Conservation (phyloP, 2,888 invertebrate species). For the Limnephilus auricula region DNA sequence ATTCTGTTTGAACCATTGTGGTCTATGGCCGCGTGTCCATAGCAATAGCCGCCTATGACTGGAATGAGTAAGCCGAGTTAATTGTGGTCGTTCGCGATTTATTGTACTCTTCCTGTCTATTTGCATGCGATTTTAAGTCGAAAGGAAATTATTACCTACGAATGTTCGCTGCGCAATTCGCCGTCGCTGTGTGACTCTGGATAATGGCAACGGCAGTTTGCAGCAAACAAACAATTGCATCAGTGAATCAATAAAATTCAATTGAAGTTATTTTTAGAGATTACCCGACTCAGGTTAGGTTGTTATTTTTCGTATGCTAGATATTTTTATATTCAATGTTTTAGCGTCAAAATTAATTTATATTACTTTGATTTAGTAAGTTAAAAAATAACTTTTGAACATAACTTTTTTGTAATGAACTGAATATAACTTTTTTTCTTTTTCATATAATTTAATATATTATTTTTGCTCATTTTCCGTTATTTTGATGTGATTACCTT, state of each 20-base stretch:
- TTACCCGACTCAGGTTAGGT: neutral
- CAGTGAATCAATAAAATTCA: neutral
- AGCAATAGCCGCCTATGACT: slow-evolving; percentile 10
- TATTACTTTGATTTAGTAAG: too few species aligned
- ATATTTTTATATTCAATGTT: neutral
- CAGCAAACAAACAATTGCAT: slow-evolving; percentile 2
- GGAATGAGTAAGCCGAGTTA: slow-evolving; percentile 35
- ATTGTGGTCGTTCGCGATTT: slow-evolving; percentile 47
- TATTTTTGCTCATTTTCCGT: too few species aligned
- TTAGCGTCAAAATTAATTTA: neutral
- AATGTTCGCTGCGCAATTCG: slow-evolving; percentile 37
- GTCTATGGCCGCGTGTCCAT: slow-evolving; percentile 3
- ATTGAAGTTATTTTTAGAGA: slow-evolving; percentile 2
- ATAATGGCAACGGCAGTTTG: neutral
- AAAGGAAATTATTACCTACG: slow-evolving; percentile 17
- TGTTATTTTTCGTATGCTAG: neutral
- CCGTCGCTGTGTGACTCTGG: neutral
- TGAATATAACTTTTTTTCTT: too few species aligned
- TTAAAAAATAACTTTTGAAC: too few species aligned
- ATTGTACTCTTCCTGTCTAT: slow-evolving; percentile 54
- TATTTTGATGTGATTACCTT: too few species aligned
- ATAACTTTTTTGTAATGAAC: too few species aligned
- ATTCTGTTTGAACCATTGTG: slow-evolving; percentile 2
- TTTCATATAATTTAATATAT: too few species aligned
- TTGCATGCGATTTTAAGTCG: slow-evolving; percentile 47